Evolutionary conservation across 2,888 invertebrate genomes (phyloP), one percentile per base, ranked within the genome.

Genomic region (Electrophaes corylata): DNA sequence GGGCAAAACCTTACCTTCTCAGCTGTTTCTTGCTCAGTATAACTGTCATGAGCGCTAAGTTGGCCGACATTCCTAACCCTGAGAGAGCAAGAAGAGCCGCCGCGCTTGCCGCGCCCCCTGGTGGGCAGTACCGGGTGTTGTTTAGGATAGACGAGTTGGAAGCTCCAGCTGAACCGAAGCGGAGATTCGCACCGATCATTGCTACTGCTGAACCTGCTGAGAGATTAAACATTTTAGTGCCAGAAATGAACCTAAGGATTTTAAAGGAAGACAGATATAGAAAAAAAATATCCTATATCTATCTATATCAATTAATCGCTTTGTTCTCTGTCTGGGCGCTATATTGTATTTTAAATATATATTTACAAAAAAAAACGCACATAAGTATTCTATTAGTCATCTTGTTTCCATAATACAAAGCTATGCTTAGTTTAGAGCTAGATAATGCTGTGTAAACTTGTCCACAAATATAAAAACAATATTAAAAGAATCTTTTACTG

Each of bases 21-120:
- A 97, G 91, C 78, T 96, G 96, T 73, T 95, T 94, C 86, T 96
- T 96, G 85, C 95, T 94, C 47, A 96, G 91, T 76, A 97, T 96
- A 66, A 97, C 94, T 8, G 94, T 93, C 96, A 96, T 96, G 50
- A 97, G 93, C 29, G 95, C 94, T 65, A 96, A 87, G 85, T 97
- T 97, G 26, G 96, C 96, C 0, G 95, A 94, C 93, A 96, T 96
- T 57, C 96, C 96, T 63, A 96, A 92, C 3, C 95, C 93, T 3
- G 95, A 96, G 8, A 96, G 92, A 46, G 95, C 94, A 72, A 96
- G 94, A 68, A 96, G 94, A 14, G 96, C 94, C 1, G 95, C 95
- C 2, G 96, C 96, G 81, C 96, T 96, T 1, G 96, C 95, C 18
- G 95, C 94, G 57, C 96, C 96, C 10, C 96, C 96, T 33, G 96